Base-by-base conservation (phyloP, 1,140 invertebrate species). In the Drosophila ironensis region DNA sequence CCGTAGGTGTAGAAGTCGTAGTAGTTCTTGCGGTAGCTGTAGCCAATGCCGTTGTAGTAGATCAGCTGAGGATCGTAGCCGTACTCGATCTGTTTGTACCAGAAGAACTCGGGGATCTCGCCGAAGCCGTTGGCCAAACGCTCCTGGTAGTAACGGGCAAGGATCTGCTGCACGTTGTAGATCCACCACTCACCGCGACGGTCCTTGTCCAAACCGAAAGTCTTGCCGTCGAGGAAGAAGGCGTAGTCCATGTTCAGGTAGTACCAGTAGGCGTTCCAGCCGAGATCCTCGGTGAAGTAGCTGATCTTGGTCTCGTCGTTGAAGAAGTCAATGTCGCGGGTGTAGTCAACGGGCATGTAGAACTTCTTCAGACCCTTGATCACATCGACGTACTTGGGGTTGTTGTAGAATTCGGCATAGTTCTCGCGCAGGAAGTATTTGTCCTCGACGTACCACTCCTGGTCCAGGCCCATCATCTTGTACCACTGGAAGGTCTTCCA, bases 261-360 rank as follows among this genome's bases (percentile, higher is more conserved):
- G 72, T 93, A 93, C 87, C 95, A 94, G 71, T 93, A 93, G 1
- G 92, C 82, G 74, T 95, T 94, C 9, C 95, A 90, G 52, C 92
- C 93, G 52, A 93, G 90, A 88, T 95, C 95, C 60, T 96, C 93
- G 0, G 94, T 94, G 91, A 93, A 96, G 87, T 96, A 96, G 14
- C 92, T 91, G 11, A 96, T 41, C 38, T 92, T 89, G 51, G 93
- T 91, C 14, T 92, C 88, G 6, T 91, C 75, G 33, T 91, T 91
- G 92, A 61, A 94, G 92, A 91, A 93, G 93, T 77, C 91, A 92
- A 81, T 93, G 92, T 12, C 33, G 91, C 92, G 81, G 92, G 92
- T 90, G 94, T 95, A 42, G 93, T 77, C 84, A 5, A 84, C 80
- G 1, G 84, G 84, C 70, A 77, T 72, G 48, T 61, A 86, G 72